A percentile compares a stretch with the other conserved stretches of the same genome.
Evolutionary conservation across 2,113 vertebrate species (phyloP).

Genomic region (Aspiorhynchus laticeps): DNA sequence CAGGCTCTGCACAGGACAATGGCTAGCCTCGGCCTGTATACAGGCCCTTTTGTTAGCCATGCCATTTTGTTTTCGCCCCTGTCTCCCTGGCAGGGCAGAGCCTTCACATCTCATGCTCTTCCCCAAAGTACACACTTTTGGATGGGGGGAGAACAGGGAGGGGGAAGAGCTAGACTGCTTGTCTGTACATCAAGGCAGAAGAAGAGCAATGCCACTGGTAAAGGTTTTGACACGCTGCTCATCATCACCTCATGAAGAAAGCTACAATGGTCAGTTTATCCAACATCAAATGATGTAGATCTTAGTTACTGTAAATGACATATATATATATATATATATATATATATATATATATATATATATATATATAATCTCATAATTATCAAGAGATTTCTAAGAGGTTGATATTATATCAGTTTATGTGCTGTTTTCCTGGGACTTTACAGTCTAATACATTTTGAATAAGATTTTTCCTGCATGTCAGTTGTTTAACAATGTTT

Average conservation of each 20-base stretch:
- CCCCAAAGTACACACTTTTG: conserved; percentile 59
- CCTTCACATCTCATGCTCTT: conserved; percentile 59
- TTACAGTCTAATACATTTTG: background rate
- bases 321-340: too few relatives aligned
- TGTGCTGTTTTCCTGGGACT: background rate
- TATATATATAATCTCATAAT: background rate
- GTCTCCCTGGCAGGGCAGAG: conserved; percentile 59
- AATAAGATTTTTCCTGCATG: background rate
- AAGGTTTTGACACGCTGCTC: conserved; percentile 26
- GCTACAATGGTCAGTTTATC: background rate
- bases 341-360: too few relatives aligned
- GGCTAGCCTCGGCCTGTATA: conserved; percentile 76
- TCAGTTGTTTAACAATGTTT: background rate
- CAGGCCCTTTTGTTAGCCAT: conserved; percentile 87
- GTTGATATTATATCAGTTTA: background rate
- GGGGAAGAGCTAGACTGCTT: conserved; percentile 29
- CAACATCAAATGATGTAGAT: background rate
- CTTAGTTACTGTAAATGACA: background rate
- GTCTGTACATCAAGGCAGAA: conserved; percentile 45
- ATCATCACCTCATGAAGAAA: background rate
- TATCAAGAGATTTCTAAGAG: background rate
- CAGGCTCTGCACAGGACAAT: conserved; percentile 80
- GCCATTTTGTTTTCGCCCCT: conserved; percentile 64
- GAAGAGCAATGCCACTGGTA: background rate
- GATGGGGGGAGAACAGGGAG: conserved; percentile 5